Evolutionary conservation across 2,888 invertebrate genomes (phyloP), one percentile per base, ranked within the genome.

Genomic region (Mechanitis messenoides): DNA sequence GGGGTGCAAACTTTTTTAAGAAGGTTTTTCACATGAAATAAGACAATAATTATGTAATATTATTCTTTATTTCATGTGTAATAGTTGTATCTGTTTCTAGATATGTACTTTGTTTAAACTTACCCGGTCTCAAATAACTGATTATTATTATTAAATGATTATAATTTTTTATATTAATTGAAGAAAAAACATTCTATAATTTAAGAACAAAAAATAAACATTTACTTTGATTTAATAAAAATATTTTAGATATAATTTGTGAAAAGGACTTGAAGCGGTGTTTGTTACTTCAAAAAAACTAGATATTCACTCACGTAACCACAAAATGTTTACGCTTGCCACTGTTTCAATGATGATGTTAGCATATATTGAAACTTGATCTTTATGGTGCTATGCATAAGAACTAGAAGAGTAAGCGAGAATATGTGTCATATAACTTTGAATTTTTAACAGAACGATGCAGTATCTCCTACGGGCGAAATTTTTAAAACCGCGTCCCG

Each of bases 401-500:
- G 56, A 33, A 46, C 45, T 31, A 33, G 3, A 50, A 33, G 33
- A 33, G 42, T 42, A 42, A 42, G 47, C 55, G 55, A 50, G 31
- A 31, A 11, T 31, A 38, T 70, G 70, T 63, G 61, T 64, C 71
- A 68, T 67, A 65, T 73, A 75, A 78, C 77, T 82, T 83, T 81
- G 79, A 82, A 81, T 83, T 82, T 81, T 83, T 83, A 81, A 80
- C 75, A 73, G 72, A 70, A 68, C 70, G 71, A 64, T 69, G 73
- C 71, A 70, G 62, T 62, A 60, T 62, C 60, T 62, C 59, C 56
- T 53, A 58, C 57, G 58, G 62, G 58, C 54, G 74, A 75, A 77
- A 77, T 78, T 80, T 79, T 78, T 78, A 76, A 78, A 72, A 75
- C 78, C 78, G 72, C 79, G 79, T 80, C 77, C 76, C 77, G 73